Evolutionary conservation across 2,888 invertebrate species (phyloP).

Genomic region (Ichneumoninae sp.): DNA sequence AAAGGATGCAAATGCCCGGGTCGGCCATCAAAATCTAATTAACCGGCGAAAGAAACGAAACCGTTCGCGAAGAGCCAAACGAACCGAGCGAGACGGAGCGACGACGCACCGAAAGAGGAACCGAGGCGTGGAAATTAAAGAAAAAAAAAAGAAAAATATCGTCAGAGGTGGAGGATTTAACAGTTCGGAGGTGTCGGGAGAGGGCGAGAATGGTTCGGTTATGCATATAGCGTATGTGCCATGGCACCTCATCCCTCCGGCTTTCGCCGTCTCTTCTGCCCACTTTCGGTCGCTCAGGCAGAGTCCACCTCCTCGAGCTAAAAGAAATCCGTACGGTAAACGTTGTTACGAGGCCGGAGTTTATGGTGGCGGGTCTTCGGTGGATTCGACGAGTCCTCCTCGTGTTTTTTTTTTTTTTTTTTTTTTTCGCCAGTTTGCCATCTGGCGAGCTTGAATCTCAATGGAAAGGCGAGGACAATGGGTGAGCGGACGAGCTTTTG

Average conservation of each 20-base stretch:
- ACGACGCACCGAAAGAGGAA: constrained; percentile 64
- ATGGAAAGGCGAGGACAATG: neutral
- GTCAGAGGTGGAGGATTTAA: constrained; percentile 74
- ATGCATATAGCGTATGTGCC: constrained; percentile 73
- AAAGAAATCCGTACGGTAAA: constrained; percentile 78
- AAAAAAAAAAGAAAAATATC: constrained; percentile 68
- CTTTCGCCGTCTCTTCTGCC: constrained; percentile 23
- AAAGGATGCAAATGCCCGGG: constrained; percentile 83
- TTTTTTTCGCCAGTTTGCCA: constrained; percentile 2
- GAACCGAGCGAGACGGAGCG: constrained; percentile 45
- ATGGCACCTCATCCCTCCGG: constrained; percentile 35
- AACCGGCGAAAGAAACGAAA: constrained; percentile 80
- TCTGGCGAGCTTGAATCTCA: neutral
- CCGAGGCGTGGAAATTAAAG: constrained; percentile 68
- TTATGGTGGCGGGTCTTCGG: constrained; percentile 74
- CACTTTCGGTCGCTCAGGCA: constrained; percentile 53
- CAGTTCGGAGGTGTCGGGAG: constrained; percentile 81
- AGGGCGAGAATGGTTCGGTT: constrained; percentile 72
- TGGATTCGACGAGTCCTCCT: constrained; percentile 14
- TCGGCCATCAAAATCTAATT: constrained; percentile 84
- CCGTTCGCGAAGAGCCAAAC: constrained; percentile 70
- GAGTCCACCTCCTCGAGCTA: constrained; percentile 71
- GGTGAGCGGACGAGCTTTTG: neutral
- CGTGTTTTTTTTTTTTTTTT: neutral
- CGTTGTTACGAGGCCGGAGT: constrained; percentile 77